Evolutionary conservation across 2,113 vertebrate species (phyloP).

Genomic region (Pontoporia blainvillei): DNA sequence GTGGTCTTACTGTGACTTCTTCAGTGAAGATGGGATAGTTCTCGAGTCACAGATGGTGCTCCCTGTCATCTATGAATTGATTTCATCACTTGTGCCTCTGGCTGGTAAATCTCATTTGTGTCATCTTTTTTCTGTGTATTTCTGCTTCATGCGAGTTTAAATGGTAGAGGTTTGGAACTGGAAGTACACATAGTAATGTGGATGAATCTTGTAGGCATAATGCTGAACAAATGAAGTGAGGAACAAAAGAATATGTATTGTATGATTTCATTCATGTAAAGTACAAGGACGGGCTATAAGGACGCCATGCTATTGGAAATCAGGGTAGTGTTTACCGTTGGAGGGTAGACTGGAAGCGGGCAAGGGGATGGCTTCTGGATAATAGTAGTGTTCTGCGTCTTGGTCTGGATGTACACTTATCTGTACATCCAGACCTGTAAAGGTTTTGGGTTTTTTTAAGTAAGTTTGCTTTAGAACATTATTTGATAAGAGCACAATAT

Average conservation of each 20-base stretch:
- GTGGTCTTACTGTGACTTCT: constrained; percentile 90
- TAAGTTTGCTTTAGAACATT: neutral
- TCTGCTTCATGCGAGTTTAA: neutral
- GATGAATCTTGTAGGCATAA: neutral
- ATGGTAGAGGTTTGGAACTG: neutral
- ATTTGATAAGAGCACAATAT: neutral
- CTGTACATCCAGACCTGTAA: neutral
- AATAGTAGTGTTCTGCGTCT: neutral
- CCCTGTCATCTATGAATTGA: constrained; percentile 91
- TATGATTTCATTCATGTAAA: neutral
- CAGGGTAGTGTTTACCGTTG: neutral
- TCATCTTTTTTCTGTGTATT: neutral
- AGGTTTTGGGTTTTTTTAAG: neutral
- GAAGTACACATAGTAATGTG: neutral
- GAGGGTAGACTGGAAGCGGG: neutral
- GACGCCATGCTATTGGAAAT: neutral
- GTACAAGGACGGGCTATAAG: neutral
- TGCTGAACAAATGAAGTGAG: neutral
- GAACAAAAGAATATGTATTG: neutral
- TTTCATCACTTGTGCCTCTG: constrained; percentile 86
- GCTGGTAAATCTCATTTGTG: constrained; percentile 78
- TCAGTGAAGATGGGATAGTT: constrained; percentile 94
- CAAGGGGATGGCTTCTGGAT: fast-evolving
- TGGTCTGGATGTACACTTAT: neutral
- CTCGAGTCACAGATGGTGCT: constrained; percentile 89